phyloP scores from a whole-genome alignment of 2,888 invertebrate genomes.

The Acanthosoma haemorrhoidale region DNA sequence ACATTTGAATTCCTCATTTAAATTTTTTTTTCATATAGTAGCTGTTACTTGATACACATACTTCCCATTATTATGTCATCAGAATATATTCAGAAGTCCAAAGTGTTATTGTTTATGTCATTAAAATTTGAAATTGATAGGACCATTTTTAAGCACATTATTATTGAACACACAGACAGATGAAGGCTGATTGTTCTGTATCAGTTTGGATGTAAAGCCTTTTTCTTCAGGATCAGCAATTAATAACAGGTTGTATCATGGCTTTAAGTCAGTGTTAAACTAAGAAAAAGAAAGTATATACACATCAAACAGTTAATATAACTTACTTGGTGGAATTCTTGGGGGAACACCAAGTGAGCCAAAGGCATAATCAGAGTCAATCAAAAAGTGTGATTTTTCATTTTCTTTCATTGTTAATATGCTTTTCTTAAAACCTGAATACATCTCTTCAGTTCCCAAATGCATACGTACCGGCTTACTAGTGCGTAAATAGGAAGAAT shows the following conservation, averaged over 20 bases:
- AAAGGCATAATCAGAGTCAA: conserved; percentile 34
- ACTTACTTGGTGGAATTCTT: conserved; percentile 33
- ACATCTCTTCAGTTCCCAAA: conserved; percentile 16
- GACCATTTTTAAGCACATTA: no score
- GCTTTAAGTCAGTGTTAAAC: not conserved
- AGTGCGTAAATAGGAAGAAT: conserved; percentile 31
- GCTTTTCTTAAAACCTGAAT: conserved; percentile 33
- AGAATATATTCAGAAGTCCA: no score
- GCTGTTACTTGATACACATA: no score
- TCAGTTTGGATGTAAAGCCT: no score
- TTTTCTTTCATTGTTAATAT: conserved; percentile 31
- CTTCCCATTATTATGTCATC: no score
- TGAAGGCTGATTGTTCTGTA: not conserved
- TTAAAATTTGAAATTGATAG: no score
- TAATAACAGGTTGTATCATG: no score
- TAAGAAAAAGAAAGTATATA: not conserved
- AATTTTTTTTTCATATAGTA: no score
- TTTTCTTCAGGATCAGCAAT: no score
- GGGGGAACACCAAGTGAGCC: conserved; percentile 34
- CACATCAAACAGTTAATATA: not conserved
- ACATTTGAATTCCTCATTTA: no score
- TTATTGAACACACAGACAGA: no score
- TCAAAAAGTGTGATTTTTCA: conserved; percentile 35
- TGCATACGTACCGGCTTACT: conserved; percentile 19
- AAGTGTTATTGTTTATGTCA: no score